Evolutionary conservation across 1,140 invertebrate species (phyloP).

Genomic region (Proctacanthus coquilletti): DNA sequence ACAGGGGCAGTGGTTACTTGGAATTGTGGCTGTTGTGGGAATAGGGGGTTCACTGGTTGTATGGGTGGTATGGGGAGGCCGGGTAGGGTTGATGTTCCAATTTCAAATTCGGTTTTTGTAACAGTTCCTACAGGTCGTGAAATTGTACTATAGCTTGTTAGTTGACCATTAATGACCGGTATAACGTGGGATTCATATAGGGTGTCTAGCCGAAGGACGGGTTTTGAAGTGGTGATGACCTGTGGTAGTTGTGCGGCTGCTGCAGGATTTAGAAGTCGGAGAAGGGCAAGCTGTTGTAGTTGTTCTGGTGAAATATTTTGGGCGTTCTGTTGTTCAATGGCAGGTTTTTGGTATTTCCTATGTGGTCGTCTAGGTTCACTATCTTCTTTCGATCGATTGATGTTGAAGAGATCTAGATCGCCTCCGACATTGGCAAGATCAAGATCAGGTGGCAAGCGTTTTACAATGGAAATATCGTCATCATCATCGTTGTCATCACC

Average conservation of each 20-base stretch:
- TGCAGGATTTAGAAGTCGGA: slow-evolving; percentile 53
- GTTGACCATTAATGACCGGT: slow-evolving; percentile 55
- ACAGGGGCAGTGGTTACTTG: slow-evolving; percentile 66
- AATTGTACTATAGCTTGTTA: slow-evolving; percentile 58
- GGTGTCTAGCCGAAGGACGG: slow-evolving; percentile 57
- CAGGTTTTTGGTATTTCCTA: slow-evolving; percentile 28
- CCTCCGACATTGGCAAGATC: slow-evolving; percentile 50
- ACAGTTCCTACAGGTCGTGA: slow-evolving; percentile 57
- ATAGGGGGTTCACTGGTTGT: slow-evolving; percentile 35
- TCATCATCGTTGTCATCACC: slow-evolving; percentile 63
- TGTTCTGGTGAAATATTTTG: slow-evolving; percentile 41
- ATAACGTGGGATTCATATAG: slow-evolving; percentile 67
- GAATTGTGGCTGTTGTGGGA: slow-evolving; percentile 47
- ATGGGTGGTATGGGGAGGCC: slow-evolving; percentile 35
- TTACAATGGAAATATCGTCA: slow-evolving; percentile 40
- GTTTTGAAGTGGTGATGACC: slow-evolving; percentile 59
- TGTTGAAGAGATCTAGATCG: slow-evolving; percentile 49
- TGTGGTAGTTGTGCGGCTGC: slow-evolving; percentile 42
- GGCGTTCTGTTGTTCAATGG: slow-evolving; percentile 7
- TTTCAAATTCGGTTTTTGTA: slow-evolving; percentile 58
- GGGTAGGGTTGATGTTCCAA: slow-evolving; percentile 52
- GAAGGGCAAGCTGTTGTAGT: slow-evolving; percentile 53
- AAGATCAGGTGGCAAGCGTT: slow-evolving; percentile 39
- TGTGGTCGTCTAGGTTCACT: slow-evolving; percentile 29
- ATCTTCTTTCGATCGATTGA: slow-evolving; percentile 43